Evolutionary conservation across 2,797 vertebrate genomes (phyloP), one percentile per base, ranked within the genome.

Genomic region (Rhinella marina): DNA sequence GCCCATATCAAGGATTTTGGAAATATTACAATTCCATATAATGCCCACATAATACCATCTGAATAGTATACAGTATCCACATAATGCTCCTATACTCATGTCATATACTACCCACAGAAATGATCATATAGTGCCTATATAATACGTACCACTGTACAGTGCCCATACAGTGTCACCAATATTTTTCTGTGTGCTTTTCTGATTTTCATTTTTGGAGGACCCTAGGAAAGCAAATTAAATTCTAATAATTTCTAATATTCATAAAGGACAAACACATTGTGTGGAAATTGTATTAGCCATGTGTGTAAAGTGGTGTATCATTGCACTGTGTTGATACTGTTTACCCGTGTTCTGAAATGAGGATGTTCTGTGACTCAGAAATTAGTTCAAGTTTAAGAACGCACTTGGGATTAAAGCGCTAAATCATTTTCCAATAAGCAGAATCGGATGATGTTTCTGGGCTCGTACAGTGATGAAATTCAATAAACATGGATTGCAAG

Each of bases 401-500:
- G 82, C 87, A 25, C 75, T 77, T n/a, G 78, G 78, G 87, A 82
- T 48, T 88, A 76, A 61, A n/a, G 14, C 17, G 12, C 56, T 62
- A 64, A 88, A 75, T 64, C 19, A 76, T 66, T 81, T 87, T 81
- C 68, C 73, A 76, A 52, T 82, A 75, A 75, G 68, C 41, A 32
- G 75, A 84, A 32, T 87, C 12, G 14, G 25, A 57, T 54, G 50
- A 64, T 76, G 50, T 48, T 62, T 72, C 83, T 52, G 25, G 68
- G 59, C 48, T 75, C 41, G 57, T 75, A 50, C 29, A 75, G 32
- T 70, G 70, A 66, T 41, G 77, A 59, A 82, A 85, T 73, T 14
- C 14, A 68, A 85, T 81, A 81, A 76, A 81, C 62, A 52, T 62
- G 83, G 78, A 86, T 76, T 85, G 82, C 41, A 86, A 78, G 79